Evolutionary conservation across 2,797 vertebrate genomes (phyloP), one percentile per base, ranked within the genome.

Genomic region (Delichon dasypus): DNA sequence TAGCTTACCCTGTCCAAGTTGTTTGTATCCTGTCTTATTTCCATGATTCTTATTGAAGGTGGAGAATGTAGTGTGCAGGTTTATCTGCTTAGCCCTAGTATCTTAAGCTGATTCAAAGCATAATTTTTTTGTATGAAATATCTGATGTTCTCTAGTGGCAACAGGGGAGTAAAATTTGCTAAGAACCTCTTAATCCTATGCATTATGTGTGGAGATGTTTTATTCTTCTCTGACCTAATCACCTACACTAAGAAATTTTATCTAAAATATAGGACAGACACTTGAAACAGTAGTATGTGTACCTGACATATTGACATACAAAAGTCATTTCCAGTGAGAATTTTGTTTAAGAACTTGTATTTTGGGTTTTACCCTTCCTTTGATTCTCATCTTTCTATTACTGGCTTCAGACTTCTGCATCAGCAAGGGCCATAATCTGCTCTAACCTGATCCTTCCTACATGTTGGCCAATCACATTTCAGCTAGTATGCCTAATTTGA

Each of bases 371-470:
- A 53, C 27, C 8, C 7, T 47, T 17, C 17, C 47, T 61, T 3
- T 74, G 70, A n/a, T 74, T 27, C 22, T 7, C 10, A 9, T 45
- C 3, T 87, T 81, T 60, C 36, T 66, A 3, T 45, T 84, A 48
- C 42, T 67, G n/a, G 4, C 13, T 74, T 77, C 17, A 42, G 48
- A 71, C 27, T 58, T 58, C 6, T 16, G 23, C 27, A 64, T 60
- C 10, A 71, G 10, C 30, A 51, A 57, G 20, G 20, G 36, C 26
- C 1, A 0, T 27, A 9, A 9, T 16, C 4, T 58, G 7, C 53
- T 65, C 50, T 54, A 20, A 65, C 16, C 5, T 29, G 44, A 44
- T 4, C 2, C 11, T 77, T 79, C 75, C 70, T 55, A 0, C 5
- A 1, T 73, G 29, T 72, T 68, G 25, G 10, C 7, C 19, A 47